These are phyloP conservation scores for Cetoscarus ocellatus DNA, from an alignment of 2,797 vertebrate species.

Conservation along the genomic window DNA sequence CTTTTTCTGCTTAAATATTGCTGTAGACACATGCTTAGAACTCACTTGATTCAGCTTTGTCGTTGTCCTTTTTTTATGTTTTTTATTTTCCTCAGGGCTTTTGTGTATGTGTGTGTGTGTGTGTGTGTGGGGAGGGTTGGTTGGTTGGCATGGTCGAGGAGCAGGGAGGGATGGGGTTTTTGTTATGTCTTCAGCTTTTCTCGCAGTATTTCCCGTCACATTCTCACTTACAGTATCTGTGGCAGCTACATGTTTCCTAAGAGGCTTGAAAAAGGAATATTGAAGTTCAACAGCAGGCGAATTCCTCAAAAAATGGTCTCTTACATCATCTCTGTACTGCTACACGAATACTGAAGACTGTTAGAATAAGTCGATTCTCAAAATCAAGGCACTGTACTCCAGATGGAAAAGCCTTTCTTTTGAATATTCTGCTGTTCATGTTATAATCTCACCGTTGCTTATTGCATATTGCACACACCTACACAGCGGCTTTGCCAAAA, in stretches of 20 bases:
- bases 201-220: conserved; percentile 66
- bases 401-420: conserved; percentile 58
- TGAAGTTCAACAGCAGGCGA: conserved; percentile 34
- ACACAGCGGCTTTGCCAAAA: conserved; percentile 53
- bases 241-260: conserved; percentile 68
- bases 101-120: conserved; percentile 26
- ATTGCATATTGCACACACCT: conserved; percentile 59
- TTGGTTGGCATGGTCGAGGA: conserved; percentile 33
- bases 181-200: conserved; percentile 40
- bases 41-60: conserved; percentile 46
- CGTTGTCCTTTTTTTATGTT: conserved; percentile 50
- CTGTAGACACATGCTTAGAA: conserved; percentile 62
- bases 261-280: conserved; percentile 28
- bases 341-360: conserved; percentile 80
- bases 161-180: conserved; percentile 29
- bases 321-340: conserved; percentile 56
- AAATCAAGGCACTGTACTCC: conserved; percentile 63
- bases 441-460: conserved; percentile 60
- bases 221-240: conserved; percentile 61
- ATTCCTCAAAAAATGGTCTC: conserved; percentile 31
- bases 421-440: conserved; percentile 47
- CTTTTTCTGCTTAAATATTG: conserved; percentile 61
- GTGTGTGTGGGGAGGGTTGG: conserved; percentile 23
- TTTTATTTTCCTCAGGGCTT: conserved; percentile 76
- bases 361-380: conserved; percentile 67